Conservation (phyloP, 1,140 invertebrate species). For the Branchinecta lynchi region DNA sequence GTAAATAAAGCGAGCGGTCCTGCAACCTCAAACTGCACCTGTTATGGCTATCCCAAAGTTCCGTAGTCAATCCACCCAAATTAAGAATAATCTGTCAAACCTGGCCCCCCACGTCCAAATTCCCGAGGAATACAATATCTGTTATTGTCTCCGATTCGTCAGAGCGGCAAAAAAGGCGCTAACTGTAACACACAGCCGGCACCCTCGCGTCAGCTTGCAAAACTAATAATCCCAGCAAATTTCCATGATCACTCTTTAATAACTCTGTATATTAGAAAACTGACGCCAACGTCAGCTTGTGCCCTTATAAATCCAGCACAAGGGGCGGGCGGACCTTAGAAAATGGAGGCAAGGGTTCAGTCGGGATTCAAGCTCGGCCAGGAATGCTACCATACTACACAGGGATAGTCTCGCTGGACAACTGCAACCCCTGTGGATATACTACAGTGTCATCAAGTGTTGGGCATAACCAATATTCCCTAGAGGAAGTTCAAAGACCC, state of each 20-base stretch:
- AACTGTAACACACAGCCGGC: conserved; percentile 1
- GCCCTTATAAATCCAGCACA: not conserved
- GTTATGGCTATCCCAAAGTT: too few species aligned
- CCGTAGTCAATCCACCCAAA: too few species aligned
- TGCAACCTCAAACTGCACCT: too few species aligned
- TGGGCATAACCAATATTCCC: too few species aligned
- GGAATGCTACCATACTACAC: conserved; percentile 6
- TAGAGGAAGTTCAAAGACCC: too few species aligned
- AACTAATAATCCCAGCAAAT: conserved; percentile 17
- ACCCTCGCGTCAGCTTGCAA: conserved; percentile 11
- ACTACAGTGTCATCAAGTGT: not conserved
- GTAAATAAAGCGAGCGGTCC: too few species aligned
- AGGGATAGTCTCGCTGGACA: not conserved
- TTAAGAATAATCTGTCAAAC: too few species aligned
- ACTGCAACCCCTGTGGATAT: not conserved
- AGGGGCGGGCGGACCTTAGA: not conserved
- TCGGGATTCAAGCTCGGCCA: not conserved
- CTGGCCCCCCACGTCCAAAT: too few species aligned
- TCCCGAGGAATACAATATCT: too few species aligned
- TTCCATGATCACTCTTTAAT: conserved; percentile 19
- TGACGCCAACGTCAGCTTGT: not conserved
- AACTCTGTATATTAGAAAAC: conserved; percentile 17
- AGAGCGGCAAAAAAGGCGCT: conserved; percentile 3
- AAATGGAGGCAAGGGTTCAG: not conserved
- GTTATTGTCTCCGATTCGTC: not conserved